A percentile compares a stretch with the other conserved stretches of the same genome.
Evolutionary conservation across 2,113 vertebrate species (phyloP).

Genomic region (Otocyon megalotis): DNA sequence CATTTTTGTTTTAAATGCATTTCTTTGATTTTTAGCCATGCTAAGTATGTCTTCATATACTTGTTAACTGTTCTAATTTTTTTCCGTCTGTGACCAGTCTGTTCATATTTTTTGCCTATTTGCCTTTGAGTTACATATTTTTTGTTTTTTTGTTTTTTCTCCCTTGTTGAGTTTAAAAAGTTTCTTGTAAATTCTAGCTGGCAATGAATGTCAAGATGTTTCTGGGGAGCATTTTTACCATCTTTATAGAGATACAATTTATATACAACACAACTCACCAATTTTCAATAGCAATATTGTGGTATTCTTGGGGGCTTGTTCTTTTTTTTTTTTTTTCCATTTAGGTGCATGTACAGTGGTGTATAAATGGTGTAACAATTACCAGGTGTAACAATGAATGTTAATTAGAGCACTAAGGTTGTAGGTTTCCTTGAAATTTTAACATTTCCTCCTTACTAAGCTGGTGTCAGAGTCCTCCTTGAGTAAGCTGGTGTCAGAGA

Average conservation of each 20-base stretch:
- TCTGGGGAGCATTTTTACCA: background rate
- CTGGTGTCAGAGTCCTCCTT: background rate
- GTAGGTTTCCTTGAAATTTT: background rate
- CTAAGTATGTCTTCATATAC: background rate
- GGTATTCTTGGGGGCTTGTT: background rate
- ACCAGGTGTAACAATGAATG: background rate
- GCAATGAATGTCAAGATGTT: background rate
- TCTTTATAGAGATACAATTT: background rate
- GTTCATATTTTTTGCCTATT: background rate
- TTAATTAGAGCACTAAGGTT: background rate
- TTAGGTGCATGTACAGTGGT: background rate
- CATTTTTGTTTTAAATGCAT: background rate
- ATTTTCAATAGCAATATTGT: background rate
- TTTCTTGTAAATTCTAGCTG: background rate
- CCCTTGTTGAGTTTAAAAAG: background rate
- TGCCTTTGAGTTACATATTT: background rate
- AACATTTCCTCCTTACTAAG: background rate
- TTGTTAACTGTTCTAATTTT: background rate
- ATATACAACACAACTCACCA: background rate
- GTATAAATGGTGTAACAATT: background rate
- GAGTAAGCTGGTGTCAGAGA: background rate
- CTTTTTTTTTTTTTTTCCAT: background rate
- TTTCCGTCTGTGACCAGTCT: background rate
- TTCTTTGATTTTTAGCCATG: background rate
- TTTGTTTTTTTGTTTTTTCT: background rate